Conservation (phyloP, 2,113 vertebrate species). For the Syrmaticus mikado region DNA sequence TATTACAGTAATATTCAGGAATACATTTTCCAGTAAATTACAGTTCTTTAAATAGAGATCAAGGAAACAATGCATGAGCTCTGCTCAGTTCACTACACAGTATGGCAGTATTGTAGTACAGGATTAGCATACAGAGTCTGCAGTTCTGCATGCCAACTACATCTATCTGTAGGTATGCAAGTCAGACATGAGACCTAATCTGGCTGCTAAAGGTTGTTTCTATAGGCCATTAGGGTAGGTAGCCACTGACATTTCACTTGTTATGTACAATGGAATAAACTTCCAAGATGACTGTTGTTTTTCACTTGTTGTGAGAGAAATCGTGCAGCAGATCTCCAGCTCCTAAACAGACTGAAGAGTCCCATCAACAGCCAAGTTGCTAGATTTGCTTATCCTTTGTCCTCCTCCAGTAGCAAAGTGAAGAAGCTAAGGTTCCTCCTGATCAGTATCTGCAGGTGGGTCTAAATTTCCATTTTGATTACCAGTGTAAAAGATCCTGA, state of each 20-base stretch:
- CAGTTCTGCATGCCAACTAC: not conserved
- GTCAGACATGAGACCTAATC: not conserved
- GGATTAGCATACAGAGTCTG: not conserved
- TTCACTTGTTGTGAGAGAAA: not conserved
- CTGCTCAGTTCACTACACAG: not conserved
- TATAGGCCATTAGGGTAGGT: not conserved
- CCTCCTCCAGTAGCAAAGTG: not conserved
- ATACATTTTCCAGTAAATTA: conserved; percentile 61
- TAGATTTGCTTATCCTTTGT: not conserved
- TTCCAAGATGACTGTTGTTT: not conserved
- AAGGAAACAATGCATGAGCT: not conserved
- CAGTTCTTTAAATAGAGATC: conserved; percentile 29
- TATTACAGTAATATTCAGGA: conserved; percentile 63
- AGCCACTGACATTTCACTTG: accelerated
- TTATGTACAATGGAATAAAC: accelerated
- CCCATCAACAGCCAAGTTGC: not conserved
- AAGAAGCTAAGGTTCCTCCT: not conserved
- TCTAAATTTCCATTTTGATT: not conserved
- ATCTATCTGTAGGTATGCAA: not conserved
- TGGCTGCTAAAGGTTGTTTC: not conserved
- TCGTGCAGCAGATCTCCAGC: not conserved
- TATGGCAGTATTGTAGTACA: not conserved
- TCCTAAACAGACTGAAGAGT: not conserved
- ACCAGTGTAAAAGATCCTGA: not conserved
- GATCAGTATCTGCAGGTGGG: not conserved